Base-by-base conservation (phyloP, 2,113 vertebrate species). In the Dromaius novaehollandiae region DNA sequence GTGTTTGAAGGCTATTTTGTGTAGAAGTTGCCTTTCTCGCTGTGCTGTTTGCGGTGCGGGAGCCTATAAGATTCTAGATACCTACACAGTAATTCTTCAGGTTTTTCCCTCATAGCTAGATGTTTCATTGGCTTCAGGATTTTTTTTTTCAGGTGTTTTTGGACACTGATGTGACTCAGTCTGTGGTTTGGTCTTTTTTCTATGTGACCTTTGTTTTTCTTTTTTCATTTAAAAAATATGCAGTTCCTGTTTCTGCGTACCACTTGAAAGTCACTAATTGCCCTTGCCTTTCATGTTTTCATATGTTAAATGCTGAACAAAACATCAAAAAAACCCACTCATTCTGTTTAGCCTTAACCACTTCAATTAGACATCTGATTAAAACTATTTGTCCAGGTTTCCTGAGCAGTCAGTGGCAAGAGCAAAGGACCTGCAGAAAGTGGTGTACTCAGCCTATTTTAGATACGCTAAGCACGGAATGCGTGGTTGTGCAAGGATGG, bases 171-270 rank as follows among this genome's bases (percentile, higher is more conserved):
- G 18, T 19, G 66, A 40, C 9, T 10, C 70, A 60, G 25, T 7
- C n/a, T 73, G 9, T 89, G 48, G 21, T 73, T 69, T 94, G 63
- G 9, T 24, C 24, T 13, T 86, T 81, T 44, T 21, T 84, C 32
- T 44, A 34, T 16, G 7, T 36, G 26, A 8, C 24, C n/a, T 6
- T 25, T 34, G 34, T 34, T 25, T 16, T 7, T 0, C 0, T 8
- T 44, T 58, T 65, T 44, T 13, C 25, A 32, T 53, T 7, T 2
- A 1, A 78, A 56, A 75, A 50, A 13, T 12, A 17, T 1, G 4
- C 0, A 26, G 2, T 64, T 77, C 42, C 30, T 75, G 3, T 8
- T 78, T 93, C 71, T 42, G 22, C 6, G 60, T 88, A 28, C 14
- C 65, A 15, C 44, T 36, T 76, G 21, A 69, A 69, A 20, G 9